Evolutionary conservation across 2,888 invertebrate genomes (phyloP), one percentile per base, ranked within the genome.

Genomic region (Platycheirus rosarum): DNA sequence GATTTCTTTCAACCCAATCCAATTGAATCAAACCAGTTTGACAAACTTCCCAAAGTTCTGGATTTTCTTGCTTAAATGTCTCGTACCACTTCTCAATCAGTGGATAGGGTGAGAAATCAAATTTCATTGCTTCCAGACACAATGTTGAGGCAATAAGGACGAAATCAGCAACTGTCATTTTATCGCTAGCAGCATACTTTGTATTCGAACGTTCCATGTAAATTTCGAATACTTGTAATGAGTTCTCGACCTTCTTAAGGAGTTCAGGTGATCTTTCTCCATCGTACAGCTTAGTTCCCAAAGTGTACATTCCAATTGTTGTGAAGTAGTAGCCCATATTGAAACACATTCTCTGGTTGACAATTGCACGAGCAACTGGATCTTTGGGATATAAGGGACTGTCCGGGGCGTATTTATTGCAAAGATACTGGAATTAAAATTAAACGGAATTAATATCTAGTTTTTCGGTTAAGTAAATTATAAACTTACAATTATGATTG

Each of bases 331-430:
- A 94, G 1, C 93, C 93, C 87, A 95, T 91, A 87, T 96, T 95
- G 89, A 96, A 96, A 86, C 95, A 94, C 40, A 96, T 90, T 3
- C 95, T 92, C 86, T 96, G 95, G 89, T 96, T 96, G 6, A 96
- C 93, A 65, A 95, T 88, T 0, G 96, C 95, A 82, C 96, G 92
- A 86, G 92, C 87, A 89, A 93, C 92, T 0, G 94, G 91, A 79
- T 95, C 94, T 85, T 92, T 93, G 0, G 96, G 96, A 88, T 96
- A 96, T 0, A 96, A 89, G 6, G 91, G 89, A n/a, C 93, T 93
- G 11, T 92, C 92, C 40, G 93, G 93, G 55, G 92, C 92, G 87
- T 95, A 96, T 88, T 95, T 94, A 85, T 96, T 95, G 53, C 94
- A 94, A 75, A 96, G 89, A 88, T 96, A 96, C 89, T 94, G 94